Percentiles rank a stretch among this genome's conserved stretches.
Conservation (phyloP, 2,888 invertebrate species). For the Eilema griseolum region DNA sequence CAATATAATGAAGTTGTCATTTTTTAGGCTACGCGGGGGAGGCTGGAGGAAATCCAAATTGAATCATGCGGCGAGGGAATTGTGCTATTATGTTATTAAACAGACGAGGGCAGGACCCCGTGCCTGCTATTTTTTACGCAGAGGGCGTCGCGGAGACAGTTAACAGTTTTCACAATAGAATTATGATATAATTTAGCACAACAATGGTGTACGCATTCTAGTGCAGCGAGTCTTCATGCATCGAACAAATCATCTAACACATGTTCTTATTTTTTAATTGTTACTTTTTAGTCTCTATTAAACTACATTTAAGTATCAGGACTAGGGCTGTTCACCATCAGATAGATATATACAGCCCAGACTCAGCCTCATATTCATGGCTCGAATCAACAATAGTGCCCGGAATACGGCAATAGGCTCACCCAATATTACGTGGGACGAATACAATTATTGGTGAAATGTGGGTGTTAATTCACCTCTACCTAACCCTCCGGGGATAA, state of each 20-base stretch:
- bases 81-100: slow-evolving; percentile 90
- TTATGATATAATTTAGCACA: slow-evolving; percentile 86
- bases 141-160: slow-evolving; percentile 84
- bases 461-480: too few relatives aligned
- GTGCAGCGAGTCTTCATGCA: slow-evolving; percentile 42
- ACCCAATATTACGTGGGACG: too few relatives aligned
- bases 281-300: neutral
- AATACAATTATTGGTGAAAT: too few relatives aligned
- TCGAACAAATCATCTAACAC: slow-evolving; percentile 23
- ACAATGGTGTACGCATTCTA: slow-evolving; percentile 66
- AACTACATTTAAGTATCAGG: neutral
- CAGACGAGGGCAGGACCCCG: slow-evolving; percentile 87
- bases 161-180: slow-evolving; percentile 87
- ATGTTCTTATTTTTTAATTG: slow-evolving; percentile 4
- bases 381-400: too few relatives aligned
- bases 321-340: too few relatives aligned
- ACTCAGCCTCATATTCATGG: too few relatives aligned
- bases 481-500: too few relatives aligned
- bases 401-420: too few relatives aligned
- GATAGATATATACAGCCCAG: too few relatives aligned
- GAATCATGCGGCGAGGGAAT: slow-evolving; percentile 90
- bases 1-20: slow-evolving; percentile 87
- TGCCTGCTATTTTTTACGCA: slow-evolving; percentile 77
- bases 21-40: slow-evolving; percentile 85
- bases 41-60: slow-evolving; percentile 89